Evolutionary conservation across 2,113 vertebrate genomes (phyloP).

Genomic region (Bolborhynchus lineola): DNA sequence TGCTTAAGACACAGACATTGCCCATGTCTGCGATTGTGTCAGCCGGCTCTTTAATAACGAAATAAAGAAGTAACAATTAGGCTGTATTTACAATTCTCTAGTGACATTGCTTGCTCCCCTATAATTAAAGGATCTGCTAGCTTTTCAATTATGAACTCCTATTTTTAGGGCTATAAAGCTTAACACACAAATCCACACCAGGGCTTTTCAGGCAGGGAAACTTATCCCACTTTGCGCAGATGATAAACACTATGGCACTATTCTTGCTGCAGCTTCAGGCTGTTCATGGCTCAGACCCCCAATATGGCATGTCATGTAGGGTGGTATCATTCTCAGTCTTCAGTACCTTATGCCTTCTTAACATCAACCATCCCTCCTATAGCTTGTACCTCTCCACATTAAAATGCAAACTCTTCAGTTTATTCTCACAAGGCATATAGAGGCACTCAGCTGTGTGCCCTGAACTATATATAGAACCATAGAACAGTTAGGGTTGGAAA

Average conservation of each 20-base stretch:
- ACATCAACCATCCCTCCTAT: neutral
- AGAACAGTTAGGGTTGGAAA: too few relatives aligned
- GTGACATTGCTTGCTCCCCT: neutral
- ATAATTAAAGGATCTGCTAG: conserved; percentile 11
- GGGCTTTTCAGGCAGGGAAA: neutral
- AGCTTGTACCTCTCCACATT: neutral
- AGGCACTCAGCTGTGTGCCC: rapidly evolving
- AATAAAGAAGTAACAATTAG: conserved; percentile 31
- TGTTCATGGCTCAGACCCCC: rapidly evolving
- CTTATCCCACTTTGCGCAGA: neutral
- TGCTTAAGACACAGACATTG: neutral
- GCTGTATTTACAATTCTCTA: conserved; percentile 11
- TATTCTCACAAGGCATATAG: rapidly evolving
- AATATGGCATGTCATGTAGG: rapidly evolving
- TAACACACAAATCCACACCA: neutral
- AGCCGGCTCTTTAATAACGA: neutral
- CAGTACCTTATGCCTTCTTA: neutral
- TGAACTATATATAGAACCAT: neutral
- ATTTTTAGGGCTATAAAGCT: conserved; percentile 10
- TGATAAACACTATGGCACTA: neutral
- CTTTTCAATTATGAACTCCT: neutral
- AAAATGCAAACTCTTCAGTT: neutral
- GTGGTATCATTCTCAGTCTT: rapidly evolving
- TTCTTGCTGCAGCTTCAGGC: neutral
- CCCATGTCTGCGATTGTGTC: neutral